Evolutionary conservation across 2,888 invertebrate genomes (phyloP).

Genomic region (Drosophila melanosoma): DNA sequence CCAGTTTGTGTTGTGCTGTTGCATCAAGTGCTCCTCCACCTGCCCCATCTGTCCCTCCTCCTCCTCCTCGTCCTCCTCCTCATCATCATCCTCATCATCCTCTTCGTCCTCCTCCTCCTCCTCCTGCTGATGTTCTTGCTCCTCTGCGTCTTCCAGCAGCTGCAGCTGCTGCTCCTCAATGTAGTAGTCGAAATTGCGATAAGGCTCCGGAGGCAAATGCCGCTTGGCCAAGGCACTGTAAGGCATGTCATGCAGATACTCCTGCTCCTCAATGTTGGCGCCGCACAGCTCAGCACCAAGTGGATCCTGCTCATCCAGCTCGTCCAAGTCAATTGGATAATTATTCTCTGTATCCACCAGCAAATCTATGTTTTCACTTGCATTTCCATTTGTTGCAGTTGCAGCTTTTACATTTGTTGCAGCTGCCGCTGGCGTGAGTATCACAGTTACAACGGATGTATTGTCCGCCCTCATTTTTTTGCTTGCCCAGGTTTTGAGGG

Average conservation of each 20-base stretch:
- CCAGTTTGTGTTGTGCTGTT: constrained; percentile 50
- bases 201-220: constrained; percentile 78
- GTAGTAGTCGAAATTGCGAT: constrained; percentile 79
- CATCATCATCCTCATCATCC: background rate
- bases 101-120: constrained; percentile 32
- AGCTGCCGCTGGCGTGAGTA: constrained; percentile 85
- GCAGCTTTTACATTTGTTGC: constrained; percentile 5
- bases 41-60: background rate
- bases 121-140: constrained; percentile 13
- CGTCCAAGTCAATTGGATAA: constrained; percentile 38
- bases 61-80: background rate
- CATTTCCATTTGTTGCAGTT: constrained; percentile 12
- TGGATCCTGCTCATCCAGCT: constrained; percentile 35
- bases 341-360: constrained; percentile 58
- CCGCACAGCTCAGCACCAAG: constrained; percentile 26
- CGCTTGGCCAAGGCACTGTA: constrained; percentile 81
- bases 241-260: constrained; percentile 62
- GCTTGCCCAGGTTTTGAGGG: constrained; percentile 92
- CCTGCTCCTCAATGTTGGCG: constrained; percentile 55
- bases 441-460: constrained; percentile 95
- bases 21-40: constrained; percentile 6
- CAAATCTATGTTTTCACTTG: constrained; percentile 32
- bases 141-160: constrained; percentile 24
- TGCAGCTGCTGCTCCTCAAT: constrained; percentile 62
- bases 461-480: constrained; percentile 97